Evolutionary conservation across 1,140 invertebrate genomes (phyloP), one percentile per base, ranked within the genome.

Genomic region (Leptopilina boulardi): DNA sequence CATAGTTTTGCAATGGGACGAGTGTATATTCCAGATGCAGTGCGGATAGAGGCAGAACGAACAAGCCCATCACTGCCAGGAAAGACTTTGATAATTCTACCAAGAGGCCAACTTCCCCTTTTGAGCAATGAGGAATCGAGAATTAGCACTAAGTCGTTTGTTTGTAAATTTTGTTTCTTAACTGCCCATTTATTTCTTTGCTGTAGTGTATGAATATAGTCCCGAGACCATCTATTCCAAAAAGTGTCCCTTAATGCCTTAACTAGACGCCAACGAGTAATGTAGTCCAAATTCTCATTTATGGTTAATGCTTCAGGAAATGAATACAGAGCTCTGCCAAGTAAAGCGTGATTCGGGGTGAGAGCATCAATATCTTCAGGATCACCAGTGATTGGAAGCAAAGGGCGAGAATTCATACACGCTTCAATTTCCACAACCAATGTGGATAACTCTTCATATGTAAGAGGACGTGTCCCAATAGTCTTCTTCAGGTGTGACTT

Each of bases 381-480:
- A n/a, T 72, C 54, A 13, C 76, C 72, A 1, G 44, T 23, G 5
- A 77, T 1, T 0, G 66, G 72, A 11, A 38, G 8, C 0, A 75
- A 38, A 26, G 87, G 85, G 3, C 85, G 26, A 1, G 80, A 85
- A 73, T 87, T 86, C 1, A 86, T 54, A 15, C 54, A 56, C 21
- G 76, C 83, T 70, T 84, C 82, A 9, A 83, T 79, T 54, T 77
- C 26, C 0, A 54, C 38, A 0, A 80, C 26, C 0, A 85, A 18
- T 0, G 83, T 87, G 0, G 70, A 79, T 10, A 87, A 80, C 71
- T 84, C 81, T 44, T 83, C 82, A 19, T 76, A 84, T 10, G 82
- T 84, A 1, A 78, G 73, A 23, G 26, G 42, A 5, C 21, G 23
- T 0, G 54, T 23, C 8, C 77, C 76, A 1, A 77, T n/a, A 2